Evolutionary conservation across 2,797 vertebrate genomes (phyloP).

Genomic region (Lithobates sylvaticus): DNA sequence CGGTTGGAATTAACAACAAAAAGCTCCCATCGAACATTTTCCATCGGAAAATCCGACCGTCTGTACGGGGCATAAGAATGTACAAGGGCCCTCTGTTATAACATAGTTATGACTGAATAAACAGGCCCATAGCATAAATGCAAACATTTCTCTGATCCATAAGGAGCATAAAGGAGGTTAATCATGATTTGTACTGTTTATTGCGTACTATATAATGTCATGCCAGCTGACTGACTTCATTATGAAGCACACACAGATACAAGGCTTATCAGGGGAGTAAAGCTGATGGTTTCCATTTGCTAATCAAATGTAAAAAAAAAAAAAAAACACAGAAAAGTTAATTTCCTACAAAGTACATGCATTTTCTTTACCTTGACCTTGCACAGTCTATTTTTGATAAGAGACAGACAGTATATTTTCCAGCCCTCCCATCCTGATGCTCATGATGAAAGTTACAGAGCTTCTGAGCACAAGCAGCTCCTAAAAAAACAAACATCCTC

Average conservation of each 20-base stretch:
- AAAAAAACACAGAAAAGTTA: background rate
- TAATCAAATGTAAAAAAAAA: background rate
- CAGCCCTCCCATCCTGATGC: conserved; percentile 14
- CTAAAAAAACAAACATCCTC: conserved; percentile 51
- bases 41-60: no score
- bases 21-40: no score
- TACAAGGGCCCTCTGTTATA: no score
- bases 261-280: background rate
- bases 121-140: no score
- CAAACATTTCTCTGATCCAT: no score
- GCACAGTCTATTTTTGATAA: background rate
- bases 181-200: background rate
- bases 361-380: conserved; percentile 22
- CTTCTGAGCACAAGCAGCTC: conserved; percentile 1
- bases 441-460: conserved; percentile 11
- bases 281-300: conserved; percentile 5
- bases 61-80: no score
- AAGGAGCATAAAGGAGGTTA: background rate
- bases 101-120: no score
- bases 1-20: no score
- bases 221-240: background rate
- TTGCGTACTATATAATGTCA: background rate
- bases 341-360: background rate
- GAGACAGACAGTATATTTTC: conserved; percentile 33
- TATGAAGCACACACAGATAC: conserved; percentile 2